Evolutionary conservation across 2,888 invertebrate genomes (phyloP).

Genomic region (Erynnis tages): DNA sequence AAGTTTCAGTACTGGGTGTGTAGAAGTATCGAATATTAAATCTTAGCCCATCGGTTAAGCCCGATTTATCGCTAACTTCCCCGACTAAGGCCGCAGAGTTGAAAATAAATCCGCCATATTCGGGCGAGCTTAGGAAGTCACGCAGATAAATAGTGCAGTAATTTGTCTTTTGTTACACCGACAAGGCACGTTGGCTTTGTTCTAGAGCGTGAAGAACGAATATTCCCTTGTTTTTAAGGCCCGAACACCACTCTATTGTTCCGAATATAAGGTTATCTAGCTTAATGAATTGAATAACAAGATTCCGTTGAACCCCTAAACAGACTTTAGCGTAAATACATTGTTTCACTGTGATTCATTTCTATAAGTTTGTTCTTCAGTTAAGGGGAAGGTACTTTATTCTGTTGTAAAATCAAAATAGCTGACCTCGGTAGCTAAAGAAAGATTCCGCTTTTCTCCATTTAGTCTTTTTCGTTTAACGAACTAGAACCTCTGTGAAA

Average conservation of each 20-base stretch:
- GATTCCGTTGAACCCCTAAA: too few relatives aligned
- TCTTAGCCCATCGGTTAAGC: too few relatives aligned
- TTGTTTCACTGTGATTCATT: too few relatives aligned
- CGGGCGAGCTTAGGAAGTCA: conserved; percentile 17
- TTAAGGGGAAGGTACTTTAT: too few relatives aligned
- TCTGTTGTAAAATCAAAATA: too few relatives aligned
- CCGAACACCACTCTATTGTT: neutral
- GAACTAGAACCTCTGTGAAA: conserved; percentile 37
- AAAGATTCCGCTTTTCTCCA: conserved; percentile 2
- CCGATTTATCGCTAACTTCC: too few relatives aligned
- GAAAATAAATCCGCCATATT: conserved; percentile 5
- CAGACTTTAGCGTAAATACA: too few relatives aligned
- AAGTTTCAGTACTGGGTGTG: too few relatives aligned
- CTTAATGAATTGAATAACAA: too few relatives aligned
- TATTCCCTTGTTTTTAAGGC: conserved; percentile 5
- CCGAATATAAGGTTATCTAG: too few relatives aligned
- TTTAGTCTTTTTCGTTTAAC: neutral
- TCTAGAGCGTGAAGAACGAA: neutral
- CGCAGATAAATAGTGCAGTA: conserved; percentile 24
- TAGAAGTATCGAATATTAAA: neutral
- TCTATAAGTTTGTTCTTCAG: too few relatives aligned
- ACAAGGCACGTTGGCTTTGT: conserved; percentile 15
- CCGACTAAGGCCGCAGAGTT: neutral
- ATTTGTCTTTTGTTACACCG: conserved; percentile 21
- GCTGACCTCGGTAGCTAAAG: too few relatives aligned